Evolutionary conservation across 2,113 vertebrate species (phyloP).

Genomic region (Alaudala cheleensis): DNA sequence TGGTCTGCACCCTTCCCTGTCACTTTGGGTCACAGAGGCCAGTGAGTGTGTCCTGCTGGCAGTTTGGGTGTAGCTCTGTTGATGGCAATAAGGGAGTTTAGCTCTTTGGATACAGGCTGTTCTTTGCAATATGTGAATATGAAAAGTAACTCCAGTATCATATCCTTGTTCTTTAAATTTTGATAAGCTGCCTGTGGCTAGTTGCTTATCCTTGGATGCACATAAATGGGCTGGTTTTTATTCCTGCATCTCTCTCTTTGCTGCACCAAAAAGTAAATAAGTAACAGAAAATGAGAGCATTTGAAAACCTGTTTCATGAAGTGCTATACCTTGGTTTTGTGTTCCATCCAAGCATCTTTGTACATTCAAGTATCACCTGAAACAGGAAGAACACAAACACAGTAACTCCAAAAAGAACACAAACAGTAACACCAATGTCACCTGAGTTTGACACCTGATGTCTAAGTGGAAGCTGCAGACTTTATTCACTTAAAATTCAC

Average conservation of each 20-base stretch:
- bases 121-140: not conserved
- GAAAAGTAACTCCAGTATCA: not conserved
- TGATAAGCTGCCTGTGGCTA: not conserved
- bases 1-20: not conserved
- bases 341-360: not conserved
- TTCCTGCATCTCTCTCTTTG: not conserved
- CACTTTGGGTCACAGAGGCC: not conserved
- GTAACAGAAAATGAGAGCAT: not conserved
- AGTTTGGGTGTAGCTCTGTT: not conserved
- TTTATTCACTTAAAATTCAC: too few species aligned
- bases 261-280: not conserved
- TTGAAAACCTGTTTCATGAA: not conserved
- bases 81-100: not conserved
- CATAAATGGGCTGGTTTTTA: fast-evolving
- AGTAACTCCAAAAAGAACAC: too few species aligned
- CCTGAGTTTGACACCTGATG: not conserved
- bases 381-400: not conserved
- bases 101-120: not conserved
- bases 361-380: not conserved
- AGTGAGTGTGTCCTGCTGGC: not conserved
- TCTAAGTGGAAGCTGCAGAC: not conserved
- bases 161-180: not conserved
- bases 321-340: not conserved
- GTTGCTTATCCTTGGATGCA: not conserved
- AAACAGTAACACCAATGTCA: not conserved